These are phyloP conservation scores for Callyntrura guangdongensis DNA, from an alignment of 2,888 invertebrate genomes.

Conservation along the genomic window DNA sequence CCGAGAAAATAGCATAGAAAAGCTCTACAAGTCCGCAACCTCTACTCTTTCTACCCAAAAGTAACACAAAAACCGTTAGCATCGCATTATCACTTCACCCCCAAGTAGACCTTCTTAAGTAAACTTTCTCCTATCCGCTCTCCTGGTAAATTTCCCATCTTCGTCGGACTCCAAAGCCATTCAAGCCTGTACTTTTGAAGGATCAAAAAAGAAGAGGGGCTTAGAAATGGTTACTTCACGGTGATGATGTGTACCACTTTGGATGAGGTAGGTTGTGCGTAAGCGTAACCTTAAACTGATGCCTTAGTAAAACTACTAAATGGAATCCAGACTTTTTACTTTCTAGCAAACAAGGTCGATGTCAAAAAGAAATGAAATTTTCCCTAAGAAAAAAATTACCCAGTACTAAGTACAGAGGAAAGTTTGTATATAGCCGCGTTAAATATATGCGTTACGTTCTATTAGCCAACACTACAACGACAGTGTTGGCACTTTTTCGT, in stretches of 20 bases:
- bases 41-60: not conserved
- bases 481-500: slow-evolving; percentile 19
- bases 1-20: not conserved
- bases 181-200: not conserved
- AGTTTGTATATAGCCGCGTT: slow-evolving; percentile 13
- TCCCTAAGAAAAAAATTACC: slow-evolving; percentile 38
- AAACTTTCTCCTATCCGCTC: not conserved
- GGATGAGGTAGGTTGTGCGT: slow-evolving; percentile 20
- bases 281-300: not conserved
- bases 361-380: slow-evolving; percentile 60
- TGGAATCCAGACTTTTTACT: not conserved
- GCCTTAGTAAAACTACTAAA: not conserved
- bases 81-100: slow-evolving; percentile 3
- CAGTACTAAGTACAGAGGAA: slow-evolving; percentile 27
- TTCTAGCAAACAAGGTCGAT: slow-evolving; percentile 55
- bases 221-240: not conserved
- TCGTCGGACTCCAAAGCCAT: not conserved
- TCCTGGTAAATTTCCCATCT: not conserved
- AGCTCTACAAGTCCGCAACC: not conserved
- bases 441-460: not conserved
- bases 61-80: not conserved
- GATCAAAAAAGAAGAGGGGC: slow-evolving; percentile 28
- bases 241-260: not conserved
- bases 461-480: not conserved
- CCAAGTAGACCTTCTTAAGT: not conserved